Conservation (phyloP, 2,888 invertebrate genomes). For the Lepidochitona cinerea region DNA sequence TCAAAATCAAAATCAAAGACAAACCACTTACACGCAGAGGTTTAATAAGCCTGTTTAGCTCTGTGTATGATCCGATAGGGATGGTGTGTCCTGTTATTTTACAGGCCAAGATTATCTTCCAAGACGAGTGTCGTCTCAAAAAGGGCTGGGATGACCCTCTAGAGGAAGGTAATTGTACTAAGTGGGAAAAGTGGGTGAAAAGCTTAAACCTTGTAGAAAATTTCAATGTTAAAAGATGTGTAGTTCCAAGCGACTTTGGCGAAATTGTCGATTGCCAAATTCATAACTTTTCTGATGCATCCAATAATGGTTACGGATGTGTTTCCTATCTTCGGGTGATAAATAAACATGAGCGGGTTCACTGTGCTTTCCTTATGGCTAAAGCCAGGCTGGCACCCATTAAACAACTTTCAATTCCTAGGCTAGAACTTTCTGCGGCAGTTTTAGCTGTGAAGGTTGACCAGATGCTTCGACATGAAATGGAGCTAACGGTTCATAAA, state of each 20-base stretch:
- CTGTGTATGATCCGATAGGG: no score
- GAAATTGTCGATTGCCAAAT: neutral
- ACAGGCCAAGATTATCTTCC: no score
- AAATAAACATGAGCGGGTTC: neutral
- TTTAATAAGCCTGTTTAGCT: no score
- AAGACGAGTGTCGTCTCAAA: no score
- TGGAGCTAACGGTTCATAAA: neutral
- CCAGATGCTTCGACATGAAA: neutral
- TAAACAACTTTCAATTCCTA: slow-evolving; percentile 15
- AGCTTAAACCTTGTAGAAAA: no score
- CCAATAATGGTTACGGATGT: slow-evolving; percentile 8
- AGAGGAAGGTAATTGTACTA: no score
- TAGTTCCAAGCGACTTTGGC: neutral
- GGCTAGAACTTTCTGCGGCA: slow-evolving; percentile 15
- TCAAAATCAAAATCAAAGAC: no score
- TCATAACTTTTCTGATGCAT: slow-evolving; percentile 16
- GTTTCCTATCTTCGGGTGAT: slow-evolving; percentile 8
- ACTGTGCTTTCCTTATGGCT: slow-evolving; percentile 12
- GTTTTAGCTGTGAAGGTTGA: slow-evolving; percentile 10
- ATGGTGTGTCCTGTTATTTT: no score
- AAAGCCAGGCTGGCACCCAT: slow-evolving; percentile 10
- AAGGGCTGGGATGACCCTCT: no score
- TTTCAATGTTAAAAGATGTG: neutral
- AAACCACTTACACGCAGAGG: no score
- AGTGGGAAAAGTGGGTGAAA: no score